phyloP scores from a whole-genome alignment of 2,797 vertebrate genomes.

The Sebastes cheni region DNA sequence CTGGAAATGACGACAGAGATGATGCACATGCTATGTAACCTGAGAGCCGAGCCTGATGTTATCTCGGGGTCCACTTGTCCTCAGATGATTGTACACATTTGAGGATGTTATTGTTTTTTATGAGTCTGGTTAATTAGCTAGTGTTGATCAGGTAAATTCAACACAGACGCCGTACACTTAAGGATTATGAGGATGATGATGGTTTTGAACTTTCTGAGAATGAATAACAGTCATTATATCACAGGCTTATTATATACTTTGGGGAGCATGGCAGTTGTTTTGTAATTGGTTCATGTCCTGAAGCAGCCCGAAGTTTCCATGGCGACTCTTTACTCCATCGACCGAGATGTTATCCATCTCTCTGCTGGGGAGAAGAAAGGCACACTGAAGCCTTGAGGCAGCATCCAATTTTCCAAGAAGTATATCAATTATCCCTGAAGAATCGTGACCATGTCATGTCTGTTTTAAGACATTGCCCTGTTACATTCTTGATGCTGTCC shows the following conservation, averaged over 20 bases:
- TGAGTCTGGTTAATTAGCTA: not conserved
- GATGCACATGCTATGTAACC: constrained; percentile 52
- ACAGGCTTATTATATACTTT: constrained; percentile 23
- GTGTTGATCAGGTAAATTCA: not conserved
- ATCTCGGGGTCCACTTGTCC: constrained; percentile 40
- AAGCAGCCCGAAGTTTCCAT: constrained; percentile 65
- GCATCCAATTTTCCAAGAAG: not conserved
- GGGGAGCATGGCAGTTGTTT: constrained; percentile 15
- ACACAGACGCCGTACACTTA: not conserved
- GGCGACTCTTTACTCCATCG: constrained; percentile 50
- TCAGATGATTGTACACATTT: constrained; percentile 6
- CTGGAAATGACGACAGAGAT: constrained; percentile 55
- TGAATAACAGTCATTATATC: constrained; percentile 19
- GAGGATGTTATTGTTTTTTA: constrained; percentile 7
- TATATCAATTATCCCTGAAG: not conserved
- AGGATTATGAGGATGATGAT: not conserved
- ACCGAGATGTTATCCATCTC: constrained; percentile 38
- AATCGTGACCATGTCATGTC: not conserved
- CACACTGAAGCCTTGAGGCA: not conserved
- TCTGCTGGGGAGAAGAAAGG: not conserved
- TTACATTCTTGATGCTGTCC: not conserved
- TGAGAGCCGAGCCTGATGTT: constrained; percentile 42
- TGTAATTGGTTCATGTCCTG: constrained; percentile 49
- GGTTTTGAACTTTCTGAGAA: not conserved
- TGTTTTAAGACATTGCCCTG: not conserved